Evolutionary conservation across 2,888 invertebrate species (phyloP).

Genomic region (Papilio protenor): DNA sequence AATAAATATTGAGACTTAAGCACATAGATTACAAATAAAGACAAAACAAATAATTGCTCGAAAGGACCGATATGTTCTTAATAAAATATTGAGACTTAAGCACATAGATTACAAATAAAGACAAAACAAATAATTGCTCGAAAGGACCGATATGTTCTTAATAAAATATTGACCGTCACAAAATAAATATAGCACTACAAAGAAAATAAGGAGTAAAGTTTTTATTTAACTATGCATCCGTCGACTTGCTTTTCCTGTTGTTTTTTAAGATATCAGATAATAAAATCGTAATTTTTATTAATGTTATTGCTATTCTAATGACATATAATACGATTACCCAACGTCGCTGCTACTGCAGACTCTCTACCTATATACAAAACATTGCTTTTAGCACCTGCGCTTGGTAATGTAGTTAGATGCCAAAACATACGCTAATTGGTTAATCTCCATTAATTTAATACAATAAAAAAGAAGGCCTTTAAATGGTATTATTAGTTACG

Average conservation of each 20-base stretch:
- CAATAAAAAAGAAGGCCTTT: too few species aligned
- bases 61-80: background rate
- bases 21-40: background rate
- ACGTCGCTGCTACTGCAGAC: too few species aligned
- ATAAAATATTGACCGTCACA: constrained; percentile 10
- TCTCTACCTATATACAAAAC: too few species aligned
- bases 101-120: background rate
- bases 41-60: background rate
- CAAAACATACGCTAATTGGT: too few species aligned
- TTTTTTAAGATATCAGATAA: too few species aligned
- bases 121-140: background rate
- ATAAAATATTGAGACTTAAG: background rate
- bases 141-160: background rate
- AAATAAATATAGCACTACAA: constrained; percentile 10
- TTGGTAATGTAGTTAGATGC: too few species aligned
- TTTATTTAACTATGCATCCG: background rate
- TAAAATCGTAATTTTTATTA: background rate
- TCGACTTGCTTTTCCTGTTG: background rate
- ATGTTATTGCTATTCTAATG: too few species aligned
- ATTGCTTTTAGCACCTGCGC: too few species aligned
- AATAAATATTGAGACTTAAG: too few species aligned
- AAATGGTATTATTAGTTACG: too few species aligned
- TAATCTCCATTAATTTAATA: too few species aligned
- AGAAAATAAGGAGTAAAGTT: background rate
- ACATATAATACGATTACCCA: too few species aligned